phyloP scores from a whole-genome alignment of 2,888 invertebrate species.

The Ashinkailepas kermadecensis region DNA sequence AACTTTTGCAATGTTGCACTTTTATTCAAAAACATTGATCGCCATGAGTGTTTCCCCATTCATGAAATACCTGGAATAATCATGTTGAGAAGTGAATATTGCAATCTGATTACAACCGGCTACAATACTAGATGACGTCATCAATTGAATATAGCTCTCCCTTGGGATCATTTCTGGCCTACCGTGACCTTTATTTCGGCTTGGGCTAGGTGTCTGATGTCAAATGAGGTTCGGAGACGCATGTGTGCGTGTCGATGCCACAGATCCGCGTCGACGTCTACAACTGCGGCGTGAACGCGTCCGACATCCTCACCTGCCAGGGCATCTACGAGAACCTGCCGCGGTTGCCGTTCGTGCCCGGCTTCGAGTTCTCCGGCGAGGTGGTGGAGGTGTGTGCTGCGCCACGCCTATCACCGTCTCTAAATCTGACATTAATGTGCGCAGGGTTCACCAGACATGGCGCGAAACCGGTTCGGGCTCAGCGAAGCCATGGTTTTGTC shows the following conservation, averaged over 20 bases:
- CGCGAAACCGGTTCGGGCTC: no score
- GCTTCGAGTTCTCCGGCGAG: slow-evolving; percentile 50
- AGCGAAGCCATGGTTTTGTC: no score
- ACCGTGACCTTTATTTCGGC: background rate
- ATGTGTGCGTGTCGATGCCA: background rate
- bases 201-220: background rate
- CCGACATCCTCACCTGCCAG: slow-evolving; percentile 51
- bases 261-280: slow-evolving; percentile 57
- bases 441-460: no score
- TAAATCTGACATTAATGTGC: no score
- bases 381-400: slow-evolving; percentile 39
- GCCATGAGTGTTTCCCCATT: no score
- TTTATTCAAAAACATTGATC: no score
- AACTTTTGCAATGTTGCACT: no score
- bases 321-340: slow-evolving; percentile 47
- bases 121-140: background rate
- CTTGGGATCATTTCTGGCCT: background rate
- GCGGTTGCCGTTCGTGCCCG: slow-evolving; percentile 53
- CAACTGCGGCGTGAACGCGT: slow-evolving; percentile 57
- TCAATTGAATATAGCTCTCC: background rate
- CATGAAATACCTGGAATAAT: no score
- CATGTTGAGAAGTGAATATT: no score
- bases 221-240: background rate
- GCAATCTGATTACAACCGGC: no score
- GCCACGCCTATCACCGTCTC: no score